These are phyloP conservation scores for Listronotus oregonensis DNA, from an alignment of 1,140 invertebrate species.

Conservation along the genomic window DNA sequence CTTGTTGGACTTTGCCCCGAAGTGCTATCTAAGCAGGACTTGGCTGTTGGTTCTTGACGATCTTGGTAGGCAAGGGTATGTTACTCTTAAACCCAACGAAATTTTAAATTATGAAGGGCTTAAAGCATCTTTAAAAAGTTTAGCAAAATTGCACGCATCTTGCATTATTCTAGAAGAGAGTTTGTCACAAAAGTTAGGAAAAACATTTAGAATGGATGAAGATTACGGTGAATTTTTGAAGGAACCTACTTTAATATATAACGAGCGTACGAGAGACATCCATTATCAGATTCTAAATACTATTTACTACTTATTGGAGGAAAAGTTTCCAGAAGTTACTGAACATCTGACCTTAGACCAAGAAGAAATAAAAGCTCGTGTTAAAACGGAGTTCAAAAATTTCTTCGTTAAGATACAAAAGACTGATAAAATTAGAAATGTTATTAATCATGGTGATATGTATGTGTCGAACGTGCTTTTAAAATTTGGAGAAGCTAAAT, in stretches of 20 bases:
- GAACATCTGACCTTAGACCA: not conserved
- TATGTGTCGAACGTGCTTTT: conserved; percentile 58
- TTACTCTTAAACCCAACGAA: conserved; percentile 4
- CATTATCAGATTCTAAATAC: not conserved
- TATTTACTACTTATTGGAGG: not conserved
- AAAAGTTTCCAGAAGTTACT: conserved; percentile 16
- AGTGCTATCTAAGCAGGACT: no score
- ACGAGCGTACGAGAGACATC: not conserved
- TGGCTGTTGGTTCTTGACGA: conserved; percentile 21
- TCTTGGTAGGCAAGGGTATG: conserved; percentile 10
- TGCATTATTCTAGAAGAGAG: conserved; percentile 13
- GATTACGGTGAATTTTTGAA: conserved; percentile 11
- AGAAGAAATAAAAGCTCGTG: not conserved
- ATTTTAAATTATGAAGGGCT: conserved; percentile 14
- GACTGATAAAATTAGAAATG: conserved; percentile 43
- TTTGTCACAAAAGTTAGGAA: conserved; percentile 9
- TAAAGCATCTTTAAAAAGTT: not conserved
- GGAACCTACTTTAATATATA: conserved; percentile 2
- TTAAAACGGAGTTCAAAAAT: not conserved
- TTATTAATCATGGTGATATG: conserved; percentile 56
- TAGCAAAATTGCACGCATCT: conserved; percentile 23
- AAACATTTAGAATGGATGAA: conserved; percentile 5
- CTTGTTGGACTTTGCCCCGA: conserved; percentile 22
- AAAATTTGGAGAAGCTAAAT: conserved; percentile 56
- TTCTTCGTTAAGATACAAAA: conserved; percentile 5